Conservation (phyloP, 2,113 vertebrate genomes). For the Rana temporaria region DNA sequence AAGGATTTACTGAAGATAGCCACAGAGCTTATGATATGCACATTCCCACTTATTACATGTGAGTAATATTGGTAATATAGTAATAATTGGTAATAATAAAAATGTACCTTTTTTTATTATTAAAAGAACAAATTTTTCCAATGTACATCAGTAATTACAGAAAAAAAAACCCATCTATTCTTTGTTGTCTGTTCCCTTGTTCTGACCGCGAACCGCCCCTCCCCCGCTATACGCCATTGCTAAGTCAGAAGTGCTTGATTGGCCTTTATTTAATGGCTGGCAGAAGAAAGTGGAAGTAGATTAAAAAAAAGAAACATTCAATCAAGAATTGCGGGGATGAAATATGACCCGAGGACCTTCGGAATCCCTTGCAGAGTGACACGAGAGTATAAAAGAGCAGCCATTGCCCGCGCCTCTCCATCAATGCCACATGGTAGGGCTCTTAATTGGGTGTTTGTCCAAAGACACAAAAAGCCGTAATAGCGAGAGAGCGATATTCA, state of each 20-base stretch:
- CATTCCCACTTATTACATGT: too few relatives aligned
- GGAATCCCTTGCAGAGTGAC: not conserved
- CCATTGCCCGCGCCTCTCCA: not conserved
- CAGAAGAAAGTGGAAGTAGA: not conserved
- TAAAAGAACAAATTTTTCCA: too few relatives aligned
- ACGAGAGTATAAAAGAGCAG: constrained; percentile 12
- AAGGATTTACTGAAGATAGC: too few relatives aligned
- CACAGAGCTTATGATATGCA: too few relatives aligned
- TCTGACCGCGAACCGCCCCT: too few relatives aligned
- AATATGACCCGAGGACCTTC: constrained; percentile 4
- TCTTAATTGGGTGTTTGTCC: not conserved
- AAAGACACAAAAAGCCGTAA: not conserved
- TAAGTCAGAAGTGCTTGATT: not conserved
- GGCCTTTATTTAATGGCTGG: not conserved
- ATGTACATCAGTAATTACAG: too few relatives aligned
- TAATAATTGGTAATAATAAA: too few relatives aligned
- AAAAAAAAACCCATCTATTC: too few relatives aligned
- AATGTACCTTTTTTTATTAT: too few relatives aligned
- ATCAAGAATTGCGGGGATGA: not conserved
- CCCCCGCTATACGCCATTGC: not conserved
- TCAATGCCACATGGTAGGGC: not conserved
- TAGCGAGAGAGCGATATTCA: too few relatives aligned
- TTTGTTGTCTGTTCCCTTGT: too few relatives aligned
- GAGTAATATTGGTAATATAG: too few relatives aligned
- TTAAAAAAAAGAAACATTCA: constrained; percentile 4